Evolutionary conservation across 2,888 invertebrate species (phyloP).

Genomic region (Parnassius smintheus): DNA sequence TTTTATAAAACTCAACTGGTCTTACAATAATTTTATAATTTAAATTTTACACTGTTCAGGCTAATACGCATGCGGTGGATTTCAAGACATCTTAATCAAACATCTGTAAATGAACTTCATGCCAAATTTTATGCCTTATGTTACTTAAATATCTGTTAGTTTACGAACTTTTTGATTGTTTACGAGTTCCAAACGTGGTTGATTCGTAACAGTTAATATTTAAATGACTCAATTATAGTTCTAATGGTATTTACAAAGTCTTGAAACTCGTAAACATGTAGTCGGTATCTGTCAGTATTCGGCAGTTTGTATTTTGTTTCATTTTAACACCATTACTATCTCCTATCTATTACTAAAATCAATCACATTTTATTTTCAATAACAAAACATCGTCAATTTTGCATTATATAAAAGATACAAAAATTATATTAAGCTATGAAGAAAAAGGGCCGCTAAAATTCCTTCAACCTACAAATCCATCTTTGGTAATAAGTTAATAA

Average conservation of each 20-base stretch:
- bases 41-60: constrained; percentile 46
- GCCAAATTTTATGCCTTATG: constrained; percentile 4
- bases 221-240: constrained; percentile 31
- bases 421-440: constrained; percentile 72
- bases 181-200: constrained; percentile 32
- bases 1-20: constrained; percentile 75
- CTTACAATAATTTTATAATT: constrained; percentile 61
- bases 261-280: constrained; percentile 38
- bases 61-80: constrained; percentile 42
- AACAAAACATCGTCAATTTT: constrained; percentile 67
- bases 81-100: constrained; percentile 30
- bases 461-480: constrained; percentile 65
- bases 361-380: constrained; percentile 70
- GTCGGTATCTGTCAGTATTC: constrained; percentile 33
- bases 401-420: constrained; percentile 77
- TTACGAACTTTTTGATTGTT: constrained; percentile 18
- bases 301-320: constrained; percentile 39
- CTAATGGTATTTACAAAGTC: constrained; percentile 41
- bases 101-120: constrained; percentile 26
- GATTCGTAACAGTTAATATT: constrained; percentile 18
- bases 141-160: constrained; percentile 3
- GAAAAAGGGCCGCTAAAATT: constrained; percentile 58
- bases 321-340: constrained; percentile 41
- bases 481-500: constrained; percentile 78
- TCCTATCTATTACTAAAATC: constrained; percentile 68